A percentile compares a stretch with the other conserved stretches of the same genome.
Conservation (phyloP, 2,888 invertebrate species). For the Ennomos quercinarius region DNA sequence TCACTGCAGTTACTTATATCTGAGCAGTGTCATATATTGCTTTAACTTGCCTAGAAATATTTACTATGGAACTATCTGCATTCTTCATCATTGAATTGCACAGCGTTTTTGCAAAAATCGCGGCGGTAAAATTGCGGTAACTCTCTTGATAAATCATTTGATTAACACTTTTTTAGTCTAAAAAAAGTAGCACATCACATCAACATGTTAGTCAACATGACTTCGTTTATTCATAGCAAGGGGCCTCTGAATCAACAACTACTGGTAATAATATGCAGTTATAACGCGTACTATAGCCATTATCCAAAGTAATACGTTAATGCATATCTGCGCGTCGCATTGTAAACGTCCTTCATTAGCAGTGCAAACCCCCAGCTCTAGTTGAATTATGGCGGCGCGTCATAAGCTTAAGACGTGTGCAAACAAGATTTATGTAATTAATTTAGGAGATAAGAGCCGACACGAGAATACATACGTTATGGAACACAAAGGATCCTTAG, state of each 20-base stretch:
- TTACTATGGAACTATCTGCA: too few relatives aligned
- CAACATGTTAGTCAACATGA: too few relatives aligned
- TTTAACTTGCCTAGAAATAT: too few relatives aligned
- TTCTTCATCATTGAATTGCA: too few relatives aligned
- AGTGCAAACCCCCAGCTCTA: constrained; percentile 72
- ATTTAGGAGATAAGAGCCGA: constrained; percentile 83
- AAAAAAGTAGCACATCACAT: too few relatives aligned
- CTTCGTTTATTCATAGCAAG: too few relatives aligned
- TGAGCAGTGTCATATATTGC: too few relatives aligned
- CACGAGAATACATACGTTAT: constrained; percentile 72
- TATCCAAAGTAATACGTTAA: constrained; percentile 31
- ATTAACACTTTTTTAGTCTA: too few relatives aligned
- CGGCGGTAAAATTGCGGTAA: too few relatives aligned
- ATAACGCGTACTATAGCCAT: constrained; percentile 14
- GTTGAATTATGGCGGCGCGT: constrained; percentile 81
- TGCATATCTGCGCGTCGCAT: constrained; percentile 47
- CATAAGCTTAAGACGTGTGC: constrained; percentile 84
- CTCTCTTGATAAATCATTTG: too few relatives aligned
- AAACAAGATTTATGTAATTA: constrained; percentile 86
- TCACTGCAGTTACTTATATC: too few relatives aligned
- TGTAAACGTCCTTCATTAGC: constrained; percentile 79
- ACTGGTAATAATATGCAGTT: constrained; percentile 7
- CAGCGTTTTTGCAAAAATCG: too few relatives aligned
- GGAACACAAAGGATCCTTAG: constrained; percentile 67
- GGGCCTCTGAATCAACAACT: constrained; percentile 4